Evolutionary conservation across 2,888 invertebrate genomes (phyloP).

Genomic region (Mylabris sibirica): DNA sequence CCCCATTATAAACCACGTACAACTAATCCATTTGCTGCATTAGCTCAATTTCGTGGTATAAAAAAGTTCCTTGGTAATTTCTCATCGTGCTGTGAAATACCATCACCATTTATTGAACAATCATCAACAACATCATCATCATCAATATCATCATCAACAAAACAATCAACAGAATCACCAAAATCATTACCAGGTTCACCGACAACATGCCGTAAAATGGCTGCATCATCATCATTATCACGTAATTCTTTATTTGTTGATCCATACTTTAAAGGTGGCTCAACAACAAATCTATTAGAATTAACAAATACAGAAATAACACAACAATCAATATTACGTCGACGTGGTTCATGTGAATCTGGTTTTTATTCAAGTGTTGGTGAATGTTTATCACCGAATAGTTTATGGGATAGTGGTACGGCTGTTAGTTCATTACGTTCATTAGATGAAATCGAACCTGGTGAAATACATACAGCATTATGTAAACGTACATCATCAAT

Average conservation of each 20-base stretch:
- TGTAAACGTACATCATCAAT: constrained; percentile 80
- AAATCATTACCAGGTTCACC: constrained; percentile 66
- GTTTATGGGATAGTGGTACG: constrained; percentile 66
- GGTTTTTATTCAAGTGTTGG: constrained; percentile 90
- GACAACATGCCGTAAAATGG: constrained; percentile 59
- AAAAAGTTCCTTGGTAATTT: constrained; percentile 83
- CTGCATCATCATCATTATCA: constrained; percentile 57
- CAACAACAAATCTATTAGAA: constrained; percentile 58
- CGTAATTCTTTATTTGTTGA: constrained; percentile 63
- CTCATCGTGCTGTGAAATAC: constrained; percentile 80
- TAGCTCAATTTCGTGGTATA: constrained; percentile 80
- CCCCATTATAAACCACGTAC: constrained; percentile 78
- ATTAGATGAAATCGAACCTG: constrained; percentile 67
- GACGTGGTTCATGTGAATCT: constrained; percentile 87
- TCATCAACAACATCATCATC: constrained; percentile 46
- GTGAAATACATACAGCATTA: constrained; percentile 64
- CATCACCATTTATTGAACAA: constrained; percentile 69
- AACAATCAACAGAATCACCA: constrained; percentile 60
- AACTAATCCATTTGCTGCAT: constrained; percentile 76
- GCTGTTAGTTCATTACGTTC: constrained; percentile 68
- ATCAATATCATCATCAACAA: constrained; percentile 51
- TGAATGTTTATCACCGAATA: constrained; percentile 59
- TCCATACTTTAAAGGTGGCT: constrained; percentile 61
- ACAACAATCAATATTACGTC: constrained; percentile 60
- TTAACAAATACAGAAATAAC: constrained; percentile 47